Evolutionary conservation across 2,113 vertebrate genomes (phyloP).

Genomic region (Ptilonorhynchus violaceus): DNA sequence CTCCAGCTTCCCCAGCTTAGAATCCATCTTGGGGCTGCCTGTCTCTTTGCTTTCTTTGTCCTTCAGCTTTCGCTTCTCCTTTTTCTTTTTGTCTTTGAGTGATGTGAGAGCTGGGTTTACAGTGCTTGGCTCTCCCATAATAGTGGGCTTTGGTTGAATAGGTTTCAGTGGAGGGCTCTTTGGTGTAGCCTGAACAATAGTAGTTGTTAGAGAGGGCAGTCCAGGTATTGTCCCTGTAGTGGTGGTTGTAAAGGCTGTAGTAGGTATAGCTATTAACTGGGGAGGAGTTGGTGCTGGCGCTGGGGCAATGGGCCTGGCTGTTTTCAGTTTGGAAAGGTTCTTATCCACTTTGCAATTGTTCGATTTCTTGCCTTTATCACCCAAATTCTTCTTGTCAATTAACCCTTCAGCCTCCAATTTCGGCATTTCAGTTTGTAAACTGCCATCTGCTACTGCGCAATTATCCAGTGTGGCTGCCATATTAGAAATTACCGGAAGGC

Average conservation of each 20-base stretch:
- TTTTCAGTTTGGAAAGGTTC: slow-evolving; percentile 88
- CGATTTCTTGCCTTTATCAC: slow-evolving; percentile 86
- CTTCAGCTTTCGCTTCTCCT: slow-evolving; percentile 93
- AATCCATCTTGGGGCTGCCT: slow-evolving; percentile 82
- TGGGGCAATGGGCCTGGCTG: slow-evolving; percentile 89
- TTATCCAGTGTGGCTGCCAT: slow-evolving; percentile 91
- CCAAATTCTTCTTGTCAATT: slow-evolving; percentile 87
- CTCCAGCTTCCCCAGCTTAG: slow-evolving; percentile 83
- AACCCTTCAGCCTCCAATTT: slow-evolving; percentile 95
- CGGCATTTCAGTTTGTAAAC: slow-evolving; percentile 89
- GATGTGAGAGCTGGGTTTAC: slow-evolving; percentile 86
- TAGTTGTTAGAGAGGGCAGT: slow-evolving; percentile 84
- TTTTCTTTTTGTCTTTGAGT: slow-evolving; percentile 94
- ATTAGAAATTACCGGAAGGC: slow-evolving; percentile 93
- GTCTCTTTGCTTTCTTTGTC: slow-evolving; percentile 90
- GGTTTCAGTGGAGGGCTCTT: slow-evolving; percentile 93
- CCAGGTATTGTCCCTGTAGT: slow-evolving; percentile 80
- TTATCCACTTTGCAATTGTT: slow-evolving; percentile 90
- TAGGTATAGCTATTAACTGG: slow-evolving; percentile 94
- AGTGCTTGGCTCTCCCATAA: slow-evolving; percentile 88
- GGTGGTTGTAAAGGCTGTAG: slow-evolving; percentile 81
- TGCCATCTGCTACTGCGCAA: slow-evolving; percentile 82
- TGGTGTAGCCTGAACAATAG: slow-evolving; percentile 87
- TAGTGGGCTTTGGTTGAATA: slow-evolving; percentile 95
- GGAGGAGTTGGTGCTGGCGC: slow-evolving; percentile 91